Percentiles rank a stretch among this genome's conserved stretches.
These are phyloP conservation scores for Geotrupes spiniger DNA, from an alignment of 2,888 invertebrate genomes.

Conservation along the genomic window DNA sequence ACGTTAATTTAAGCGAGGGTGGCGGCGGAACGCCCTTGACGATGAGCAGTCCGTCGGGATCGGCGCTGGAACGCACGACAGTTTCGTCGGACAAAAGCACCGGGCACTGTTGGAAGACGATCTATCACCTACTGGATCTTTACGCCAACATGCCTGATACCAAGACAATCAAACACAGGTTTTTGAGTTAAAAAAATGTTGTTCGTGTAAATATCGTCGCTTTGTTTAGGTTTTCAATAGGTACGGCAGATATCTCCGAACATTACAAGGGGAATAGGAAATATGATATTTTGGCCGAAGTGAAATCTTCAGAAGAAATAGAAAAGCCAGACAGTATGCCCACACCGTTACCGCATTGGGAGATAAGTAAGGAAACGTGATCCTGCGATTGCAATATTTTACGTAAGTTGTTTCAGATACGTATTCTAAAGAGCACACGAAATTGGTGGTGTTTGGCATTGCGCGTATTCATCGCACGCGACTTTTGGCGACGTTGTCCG, in stretches of 20 bases:
- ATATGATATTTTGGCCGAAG: slow-evolving; percentile 57
- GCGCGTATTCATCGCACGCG: slow-evolving; percentile 83
- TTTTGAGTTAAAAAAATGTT: too few species aligned
- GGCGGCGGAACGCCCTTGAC: slow-evolving; percentile 68
- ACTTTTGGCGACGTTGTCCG: slow-evolving; percentile 85
- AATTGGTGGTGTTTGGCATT: slow-evolving; percentile 79
- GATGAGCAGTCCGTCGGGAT: slow-evolving; percentile 60
- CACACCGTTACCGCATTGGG: slow-evolving; percentile 33
- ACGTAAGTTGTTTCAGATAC: slow-evolving; percentile 15
- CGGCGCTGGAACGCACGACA: slow-evolving; percentile 55
- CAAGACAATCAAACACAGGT: slow-evolving; percentile 81
- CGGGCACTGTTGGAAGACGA: slow-evolving; percentile 87
- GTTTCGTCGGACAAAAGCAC: slow-evolving; percentile 53
- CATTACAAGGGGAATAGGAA: slow-evolving; percentile 63
- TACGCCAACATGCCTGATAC: slow-evolving; percentile 95
- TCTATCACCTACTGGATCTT: slow-evolving; percentile 86
- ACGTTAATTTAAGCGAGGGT: slow-evolving; percentile 77
- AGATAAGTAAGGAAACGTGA: slow-evolving; percentile 10
- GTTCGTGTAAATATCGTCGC: too few species aligned
- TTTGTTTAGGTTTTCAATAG: slow-evolving; percentile 61
- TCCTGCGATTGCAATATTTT: not conserved
- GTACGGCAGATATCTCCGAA: slow-evolving; percentile 64
- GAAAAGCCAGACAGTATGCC: slow-evolving; percentile 52
- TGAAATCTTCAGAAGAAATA: slow-evolving; percentile 57
- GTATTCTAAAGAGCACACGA: slow-evolving; percentile 63